Evolutionary conservation across 2,113 vertebrate species (phyloP), one percentile per base, ranked within the genome.

Genomic region (Heteronetta atricapilla): DNA sequence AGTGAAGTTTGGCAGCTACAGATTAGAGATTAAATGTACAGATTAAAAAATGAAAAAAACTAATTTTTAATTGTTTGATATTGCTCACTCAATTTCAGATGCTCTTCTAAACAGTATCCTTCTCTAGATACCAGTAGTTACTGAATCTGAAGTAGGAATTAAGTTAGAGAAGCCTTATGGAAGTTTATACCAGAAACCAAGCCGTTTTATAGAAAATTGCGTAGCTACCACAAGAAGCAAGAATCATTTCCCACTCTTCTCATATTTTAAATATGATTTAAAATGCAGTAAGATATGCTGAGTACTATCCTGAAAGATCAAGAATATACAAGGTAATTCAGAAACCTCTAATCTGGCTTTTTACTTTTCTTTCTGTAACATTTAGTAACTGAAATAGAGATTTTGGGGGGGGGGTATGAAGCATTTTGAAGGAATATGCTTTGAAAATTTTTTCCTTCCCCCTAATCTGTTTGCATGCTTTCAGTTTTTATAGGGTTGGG

Each of bases 401-500:
- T 42, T 22, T 82, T 55, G 11, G 5, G 36, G 3, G 36, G 3
- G 3, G 46, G 20, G 31, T 14, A 22, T 25, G 33, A 85, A 87
- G 4, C 6, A 33, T 69, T 82, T 55, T 85, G 13, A 82, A 59
- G 25, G 44, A 58, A 67, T 36, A 79, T 60, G 2, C n/a, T 86
- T 80, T 74, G 36, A 28, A 55, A n/a, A 3, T 52, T 40, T 81
- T 72, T n/a, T 22, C 31, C 12, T 55, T 76, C 22, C 6, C 20
- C 60, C 38, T 55, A 62, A 8, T 38, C 33, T 55, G 22, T 28
- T 58, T 89, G 16, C 8, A 8, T 60, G 25, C 29, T 64, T 68
- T 76, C 31, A 22, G 29, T 6, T 10, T 2, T 40, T 50, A 38
- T 53, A 7, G 0, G 6, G 6, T 1, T 4, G 14, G 11, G 31